A percentile compares a stretch with the other conserved stretches of the same genome.
Conservation (phyloP, 2,888 invertebrate genomes). For the Osmoderma eremita region DNA sequence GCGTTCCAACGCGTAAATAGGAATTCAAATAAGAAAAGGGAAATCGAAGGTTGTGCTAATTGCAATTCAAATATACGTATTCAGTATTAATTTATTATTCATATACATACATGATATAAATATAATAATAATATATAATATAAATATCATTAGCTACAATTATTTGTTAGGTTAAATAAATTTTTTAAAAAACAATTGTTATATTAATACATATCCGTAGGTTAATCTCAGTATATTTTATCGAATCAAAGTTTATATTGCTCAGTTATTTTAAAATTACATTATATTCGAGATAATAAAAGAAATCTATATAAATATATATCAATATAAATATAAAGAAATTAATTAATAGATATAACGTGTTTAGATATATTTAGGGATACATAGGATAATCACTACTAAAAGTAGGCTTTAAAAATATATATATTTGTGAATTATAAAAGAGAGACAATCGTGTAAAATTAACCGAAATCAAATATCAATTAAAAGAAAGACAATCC, state of each 20-base stretch:
- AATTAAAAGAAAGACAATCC: conserved; percentile 47
- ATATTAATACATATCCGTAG: conserved; percentile 54
- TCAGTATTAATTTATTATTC: conserved; percentile 40
- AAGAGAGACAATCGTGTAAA: conserved; percentile 60
- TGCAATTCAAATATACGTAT: conserved; percentile 42
- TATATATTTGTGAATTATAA: not conserved
- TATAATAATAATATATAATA: conserved; percentile 47
- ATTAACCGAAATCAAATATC: conserved; percentile 55
- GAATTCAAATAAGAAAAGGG: conserved; percentile 10
- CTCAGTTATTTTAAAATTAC: conserved; percentile 51
- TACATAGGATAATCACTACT: not conserved
- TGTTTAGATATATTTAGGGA: conserved; percentile 19
- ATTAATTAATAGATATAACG: conserved; percentile 34
- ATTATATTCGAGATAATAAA: conserved; percentile 22
- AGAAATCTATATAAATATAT: conserved; percentile 51
- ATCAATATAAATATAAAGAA: conserved; percentile 28
- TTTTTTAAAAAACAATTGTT: conserved; percentile 25
- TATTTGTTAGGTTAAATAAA: conserved; percentile 41
- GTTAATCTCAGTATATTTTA: conserved; percentile 55
- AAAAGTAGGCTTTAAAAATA: not conserved
- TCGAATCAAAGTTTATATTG: conserved; percentile 51
- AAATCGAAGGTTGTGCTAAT: conserved; percentile 40
- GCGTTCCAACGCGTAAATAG: not conserved
- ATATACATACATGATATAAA: conserved; percentile 32
- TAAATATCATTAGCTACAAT: conserved; percentile 44